Base-by-base conservation (phyloP, 2,888 invertebrate species). In the Cheilosia soror region DNA sequence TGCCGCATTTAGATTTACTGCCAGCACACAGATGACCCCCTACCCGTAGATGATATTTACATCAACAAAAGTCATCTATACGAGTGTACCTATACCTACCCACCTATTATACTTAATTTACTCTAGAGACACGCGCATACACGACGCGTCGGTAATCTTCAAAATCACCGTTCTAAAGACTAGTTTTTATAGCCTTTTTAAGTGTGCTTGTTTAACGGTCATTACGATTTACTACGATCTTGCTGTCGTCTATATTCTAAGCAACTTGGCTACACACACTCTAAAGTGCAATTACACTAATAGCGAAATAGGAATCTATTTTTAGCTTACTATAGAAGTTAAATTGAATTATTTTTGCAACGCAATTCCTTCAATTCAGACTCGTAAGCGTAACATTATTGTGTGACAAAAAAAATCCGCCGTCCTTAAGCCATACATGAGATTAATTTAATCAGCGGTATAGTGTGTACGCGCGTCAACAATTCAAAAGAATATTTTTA, bases 291-390 rank as follows among this genome's bases (percentile, higher is more conserved):
- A 47, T 47, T 47, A 53, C 51, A 53, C 25, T 53, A 53, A 25
- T 53, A 29, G 13, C 27, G 25, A n/a, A 57, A n/a, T 9, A 47
- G 4, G 11, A 5, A 1, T 51, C 15, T 72, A 62, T 60, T 62
- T 51, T 31, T 71, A 58, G 58, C 2, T 27, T 33, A 7, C 37
- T 33, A 25, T 11, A 20, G 25, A 47, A 47, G 11, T 55, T 6
- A 13, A 75, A 75, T 75, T 65, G 47, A 75, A 65, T 65, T 27
- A 75, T 65, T 75, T 75, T 75, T 49, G 75, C 65, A 65, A 75
- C 75, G 75, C 75, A 57, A 65, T 75, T 75, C 75, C 33, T 75
- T 75, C 75, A 65, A 57, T 65, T 47, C 37, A 20, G 42, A 60
- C 60, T 60, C 27, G 51, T 11, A 51, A 29, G 44, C 27, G 51